Percentiles rank a stretch among this genome's conserved stretches.
phyloP scores from a whole-genome alignment of 2,113 vertebrate genomes.

The Austrofundulus limnaeus region DNA sequence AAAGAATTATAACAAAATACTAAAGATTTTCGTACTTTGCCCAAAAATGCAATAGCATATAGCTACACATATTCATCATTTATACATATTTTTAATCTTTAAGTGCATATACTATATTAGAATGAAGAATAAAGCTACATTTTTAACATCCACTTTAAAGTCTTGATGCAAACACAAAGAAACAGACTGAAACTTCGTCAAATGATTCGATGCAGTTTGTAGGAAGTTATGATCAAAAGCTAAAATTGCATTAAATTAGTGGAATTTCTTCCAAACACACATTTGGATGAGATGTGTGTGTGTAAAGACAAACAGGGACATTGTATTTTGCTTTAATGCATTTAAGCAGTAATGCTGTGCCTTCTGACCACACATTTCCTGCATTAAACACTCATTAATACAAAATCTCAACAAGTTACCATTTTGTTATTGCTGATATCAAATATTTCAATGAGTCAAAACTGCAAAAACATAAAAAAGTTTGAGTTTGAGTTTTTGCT shows the following conservation, averaged over 20 bases:
- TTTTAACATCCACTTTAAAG: neutral
- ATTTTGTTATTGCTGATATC: neutral
- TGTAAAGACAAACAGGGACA: neutral
- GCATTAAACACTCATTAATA: no score
- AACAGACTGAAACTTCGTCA: neutral
- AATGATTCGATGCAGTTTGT: neutral
- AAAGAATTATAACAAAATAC: no score
- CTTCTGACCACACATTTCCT: constrained; percentile 22
- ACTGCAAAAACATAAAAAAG: neutral
- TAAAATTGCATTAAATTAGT: neutral
- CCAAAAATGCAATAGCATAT: neutral
- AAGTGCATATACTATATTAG: no score
- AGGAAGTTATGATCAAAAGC: neutral
- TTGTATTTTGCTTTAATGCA: constrained; percentile 13
- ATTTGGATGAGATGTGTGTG: neutral
- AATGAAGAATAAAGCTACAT: neutral
- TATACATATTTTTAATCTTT: no score
- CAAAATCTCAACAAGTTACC: constrained; percentile 5
- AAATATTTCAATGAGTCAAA: neutral
- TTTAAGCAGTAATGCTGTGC: constrained; percentile 16
- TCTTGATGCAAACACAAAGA: neutral
- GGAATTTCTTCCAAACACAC: neutral
- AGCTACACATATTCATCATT: neutral
- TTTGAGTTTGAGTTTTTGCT: neutral
- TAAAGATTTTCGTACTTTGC: neutral